A percentile compares a stretch with the other conserved stretches of the same genome.
Conservation (phyloP, 2,113 vertebrate species). For the Psophia crepitans region DNA sequence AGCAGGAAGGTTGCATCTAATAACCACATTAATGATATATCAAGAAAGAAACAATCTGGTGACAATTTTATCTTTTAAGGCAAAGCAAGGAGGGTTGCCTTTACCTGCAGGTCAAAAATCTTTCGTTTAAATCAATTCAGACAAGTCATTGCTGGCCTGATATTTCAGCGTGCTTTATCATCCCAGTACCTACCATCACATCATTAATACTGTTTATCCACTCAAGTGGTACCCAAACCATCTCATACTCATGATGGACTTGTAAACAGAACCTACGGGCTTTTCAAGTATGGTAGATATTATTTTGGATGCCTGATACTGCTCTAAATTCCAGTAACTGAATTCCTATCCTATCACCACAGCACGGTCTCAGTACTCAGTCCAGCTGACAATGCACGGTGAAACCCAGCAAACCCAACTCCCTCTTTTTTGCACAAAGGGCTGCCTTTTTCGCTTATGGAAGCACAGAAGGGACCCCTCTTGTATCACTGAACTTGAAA, state of each 20-base stretch:
- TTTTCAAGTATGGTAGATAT: background rate
- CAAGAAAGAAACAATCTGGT: background rate
- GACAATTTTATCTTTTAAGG: background rate
- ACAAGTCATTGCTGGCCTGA: background rate
- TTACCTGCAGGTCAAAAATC: background rate
- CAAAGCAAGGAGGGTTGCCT: background rate
- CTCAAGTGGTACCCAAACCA: background rate
- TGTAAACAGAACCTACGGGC: background rate
- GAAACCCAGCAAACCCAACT: background rate
- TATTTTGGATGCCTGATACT: background rate
- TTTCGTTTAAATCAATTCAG: background rate
- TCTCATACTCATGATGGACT: background rate
- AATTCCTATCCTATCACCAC: background rate
- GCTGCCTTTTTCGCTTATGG: background rate
- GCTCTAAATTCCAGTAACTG: background rate
- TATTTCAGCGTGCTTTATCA: background rate
- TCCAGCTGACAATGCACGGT: accelerated
- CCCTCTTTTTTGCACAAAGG: background rate
- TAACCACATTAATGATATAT: background rate
- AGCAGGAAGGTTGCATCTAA: background rate
- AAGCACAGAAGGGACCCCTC: background rate
- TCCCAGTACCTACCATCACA: accelerated
- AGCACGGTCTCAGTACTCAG: background rate
- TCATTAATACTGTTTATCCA: background rate
- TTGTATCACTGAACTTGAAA: background rate